Evolutionary conservation across 2,797 vertebrate species (phyloP), one percentile per base, ranked within the genome.

Genomic region (Danio choprae): DNA sequence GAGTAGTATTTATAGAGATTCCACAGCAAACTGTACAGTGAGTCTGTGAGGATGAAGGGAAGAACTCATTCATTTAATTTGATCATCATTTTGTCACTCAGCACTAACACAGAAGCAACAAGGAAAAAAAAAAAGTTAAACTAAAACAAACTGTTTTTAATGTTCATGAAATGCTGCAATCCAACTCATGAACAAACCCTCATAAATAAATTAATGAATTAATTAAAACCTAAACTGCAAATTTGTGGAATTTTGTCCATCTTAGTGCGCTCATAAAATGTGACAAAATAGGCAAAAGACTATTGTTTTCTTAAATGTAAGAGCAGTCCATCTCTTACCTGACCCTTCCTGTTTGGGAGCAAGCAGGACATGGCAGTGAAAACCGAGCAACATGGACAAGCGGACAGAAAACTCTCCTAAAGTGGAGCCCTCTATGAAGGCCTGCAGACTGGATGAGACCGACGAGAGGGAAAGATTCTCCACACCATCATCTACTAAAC

Each of bases 341-440:
- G 92, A 95, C 87, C 91, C 94, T 73, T 94, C 89, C 68, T 90
- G 91, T 64, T 87, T 88, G 68, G 96, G 94, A 82, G 95, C 91
- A 85, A 98, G 87, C 59, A 99, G 89, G 29, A 97, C 89, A 67
- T 99, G 97, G 87, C 98, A 99, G 88, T 99, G 98, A 92, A 99
- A 99, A 89, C 92, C 93, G 69, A 99, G 89, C n/a, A 99, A 88
- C 88, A 95, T 94, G 51, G 88, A 84, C 75, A 99, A 93, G 7
- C 98, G 95, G 3, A 92, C 87, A 48, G 93, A 92, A 88, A 98
- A 99, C 88, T 98, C 92, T 60, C 97, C 98, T 84, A 99, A 88
- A 0, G 93, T 94, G 62, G 97, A 96, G 80, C 96, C 94, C 91
- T 99, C 98, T 75, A 99, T 93, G 87, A 98, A 99, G 83, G 95